Evolutionary conservation across 2,797 vertebrate species (phyloP), one percentile per base, ranked within the genome.

Genomic region (Mus minutoides): DNA sequence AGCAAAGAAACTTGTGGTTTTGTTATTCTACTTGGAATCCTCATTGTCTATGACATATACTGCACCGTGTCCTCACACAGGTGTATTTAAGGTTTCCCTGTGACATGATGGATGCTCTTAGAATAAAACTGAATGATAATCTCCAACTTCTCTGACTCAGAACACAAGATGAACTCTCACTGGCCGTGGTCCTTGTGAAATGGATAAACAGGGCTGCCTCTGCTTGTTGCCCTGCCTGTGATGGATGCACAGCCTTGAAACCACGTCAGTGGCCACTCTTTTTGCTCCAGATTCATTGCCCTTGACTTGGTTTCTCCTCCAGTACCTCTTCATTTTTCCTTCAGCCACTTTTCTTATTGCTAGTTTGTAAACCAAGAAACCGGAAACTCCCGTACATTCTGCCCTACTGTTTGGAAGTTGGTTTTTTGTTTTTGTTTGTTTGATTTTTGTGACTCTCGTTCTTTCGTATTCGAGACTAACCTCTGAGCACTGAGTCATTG

Each of bases 231-330:
- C 19, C 88, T 79, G 19, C 43, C 24, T 82, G 40, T 22, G 43
- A 91, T 29, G 22, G 43, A 91, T 29, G 22, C 31, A 76, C 46
- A 67, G 1, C 78, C 40, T 58, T n/a, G 76, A 93, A 90, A 90
- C 75, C 80, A 85, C 29, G 69, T 88, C 58, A 89, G 49, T 75
- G 6, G 29, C 67, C 46, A 60, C 85, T 43, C 11, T 90, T 56
- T 78, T 76, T 88, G 13, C 3, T 87, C n/a, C 19, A 85, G 58
- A 86, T 91, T 79, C 19, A 90, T 96, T 96, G 83, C 54, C 56
- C 6, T 92, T 31, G 71, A 34, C 16, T 84, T 6, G 21, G 54
- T 78, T 76, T 88, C 12, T 69, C 82, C 58, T 91, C 83, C 40
- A 78, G n/a, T 52, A 12, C 52, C 92, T 14, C n/a, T 73, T 88